Percentiles rank a stretch among this genome's conserved stretches.
phyloP scores from a whole-genome alignment of 2,113 vertebrate genomes.

The Melanerpes aurifrons region DNA sequence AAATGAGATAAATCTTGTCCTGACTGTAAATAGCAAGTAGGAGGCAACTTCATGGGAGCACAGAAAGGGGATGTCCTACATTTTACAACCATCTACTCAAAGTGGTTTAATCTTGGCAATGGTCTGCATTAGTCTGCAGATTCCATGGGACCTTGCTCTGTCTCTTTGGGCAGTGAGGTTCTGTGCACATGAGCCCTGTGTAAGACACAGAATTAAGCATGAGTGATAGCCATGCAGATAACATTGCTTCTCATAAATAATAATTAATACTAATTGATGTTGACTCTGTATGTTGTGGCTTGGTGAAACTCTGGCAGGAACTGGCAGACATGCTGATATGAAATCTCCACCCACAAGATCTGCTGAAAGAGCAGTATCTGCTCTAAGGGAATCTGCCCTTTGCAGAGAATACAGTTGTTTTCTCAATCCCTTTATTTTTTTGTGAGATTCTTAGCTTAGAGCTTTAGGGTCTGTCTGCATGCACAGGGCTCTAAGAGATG shows the following conservation, averaged over 20 bases:
- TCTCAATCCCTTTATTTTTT: not conserved
- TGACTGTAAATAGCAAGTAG: not conserved
- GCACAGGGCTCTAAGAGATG: not conserved
- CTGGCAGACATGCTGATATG: slow-evolving; percentile 46
- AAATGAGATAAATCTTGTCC: not conserved
- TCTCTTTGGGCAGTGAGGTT: not conserved
- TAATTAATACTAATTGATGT: slow-evolving; percentile 68
- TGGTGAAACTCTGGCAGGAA: slow-evolving; percentile 62
- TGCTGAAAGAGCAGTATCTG: slow-evolving; percentile 66
- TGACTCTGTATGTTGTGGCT: slow-evolving; percentile 56
- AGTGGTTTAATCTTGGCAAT: not conserved
- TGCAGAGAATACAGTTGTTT: not conserved
- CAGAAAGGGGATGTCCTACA: not conserved
- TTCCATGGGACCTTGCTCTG: not conserved
- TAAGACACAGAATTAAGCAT: slow-evolving; percentile 23
- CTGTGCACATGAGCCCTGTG: not conserved
- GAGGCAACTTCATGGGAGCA: not conserved
- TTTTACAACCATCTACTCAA: not conserved
- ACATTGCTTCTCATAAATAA: slow-evolving; percentile 61
- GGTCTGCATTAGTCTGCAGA: not conserved
- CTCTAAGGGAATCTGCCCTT: slow-evolving; percentile 16
- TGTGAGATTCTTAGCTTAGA: not conserved
- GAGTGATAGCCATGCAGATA: slow-evolving; percentile 40
- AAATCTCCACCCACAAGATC: slow-evolving; percentile 61
- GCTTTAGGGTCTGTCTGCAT: not conserved